Evolutionary conservation across 2,113 vertebrate genomes (phyloP).

Genomic region (Charadrius vociferus): DNA sequence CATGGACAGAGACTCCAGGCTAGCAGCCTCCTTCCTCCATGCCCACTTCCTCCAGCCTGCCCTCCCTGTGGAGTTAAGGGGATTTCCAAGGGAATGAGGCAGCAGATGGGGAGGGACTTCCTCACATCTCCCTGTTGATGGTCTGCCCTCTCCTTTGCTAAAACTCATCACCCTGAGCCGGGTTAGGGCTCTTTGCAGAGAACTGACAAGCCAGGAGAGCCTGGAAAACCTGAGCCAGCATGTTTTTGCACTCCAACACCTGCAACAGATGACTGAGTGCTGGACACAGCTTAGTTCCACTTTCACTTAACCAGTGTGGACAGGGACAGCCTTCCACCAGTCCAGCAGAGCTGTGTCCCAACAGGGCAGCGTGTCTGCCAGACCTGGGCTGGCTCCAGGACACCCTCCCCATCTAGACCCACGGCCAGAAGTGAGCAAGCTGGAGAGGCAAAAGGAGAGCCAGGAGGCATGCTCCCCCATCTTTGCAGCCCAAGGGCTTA

Average conservation of each 20-base stretch:
- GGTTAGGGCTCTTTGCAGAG: background rate
- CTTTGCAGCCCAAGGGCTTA: background rate
- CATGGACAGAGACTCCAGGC: background rate
- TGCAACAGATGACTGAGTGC: background rate
- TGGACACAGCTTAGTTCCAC: background rate
- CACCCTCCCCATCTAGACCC: background rate
- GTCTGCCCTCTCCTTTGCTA: background rate
- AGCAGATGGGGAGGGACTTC: background rate
- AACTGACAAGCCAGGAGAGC: background rate
- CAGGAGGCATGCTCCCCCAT: background rate
- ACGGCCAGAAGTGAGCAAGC: rapidly evolving
- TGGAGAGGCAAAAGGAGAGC: background rate
- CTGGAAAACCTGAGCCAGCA: background rate
- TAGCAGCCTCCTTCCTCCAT: background rate
- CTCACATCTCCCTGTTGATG: background rate
- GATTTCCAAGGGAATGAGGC: background rate
- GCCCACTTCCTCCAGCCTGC: background rate
- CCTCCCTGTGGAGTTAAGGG: background rate
- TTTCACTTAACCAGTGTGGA: background rate
- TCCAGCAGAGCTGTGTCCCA: background rate
- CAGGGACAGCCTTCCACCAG: background rate
- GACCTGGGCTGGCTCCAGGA: background rate
- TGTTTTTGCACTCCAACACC: background rate
- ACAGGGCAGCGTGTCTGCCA: background rate
- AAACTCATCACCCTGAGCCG: background rate